Evolutionary conservation across 2,797 vertebrate genomes (phyloP).

Genomic region (Enteromius trimaculatus): DNA sequence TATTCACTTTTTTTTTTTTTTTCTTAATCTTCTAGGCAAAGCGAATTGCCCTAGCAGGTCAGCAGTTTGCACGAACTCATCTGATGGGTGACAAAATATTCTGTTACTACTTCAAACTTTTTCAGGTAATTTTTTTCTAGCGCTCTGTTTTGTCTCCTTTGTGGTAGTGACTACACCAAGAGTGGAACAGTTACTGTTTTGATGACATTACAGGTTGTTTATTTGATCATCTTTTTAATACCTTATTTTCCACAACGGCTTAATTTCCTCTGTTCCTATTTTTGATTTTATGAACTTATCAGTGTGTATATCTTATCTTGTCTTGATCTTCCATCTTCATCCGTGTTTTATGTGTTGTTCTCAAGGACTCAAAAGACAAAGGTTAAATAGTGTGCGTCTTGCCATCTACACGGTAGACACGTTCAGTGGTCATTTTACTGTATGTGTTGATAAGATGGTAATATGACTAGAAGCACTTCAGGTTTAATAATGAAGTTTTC

Average conservation of each 20-base stretch:
- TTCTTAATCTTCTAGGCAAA: conserved; percentile 78
- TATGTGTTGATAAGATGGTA: conserved; percentile 15
- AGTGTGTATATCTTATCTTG: conserved; percentile 51
- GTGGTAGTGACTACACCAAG: neutral
- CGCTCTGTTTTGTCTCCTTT: neutral
- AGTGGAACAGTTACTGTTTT: neutral
- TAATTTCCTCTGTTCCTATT: neutral
- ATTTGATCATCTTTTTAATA: neutral
- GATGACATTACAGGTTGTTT: neutral
- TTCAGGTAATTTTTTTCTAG: conserved; percentile 81
- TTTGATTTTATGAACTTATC: conserved; percentile 28
- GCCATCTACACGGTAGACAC: neutral
- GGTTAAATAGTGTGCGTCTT: conserved; percentile 14
- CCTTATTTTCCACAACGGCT: neutral
- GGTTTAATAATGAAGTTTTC: neutral
- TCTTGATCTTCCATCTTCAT: conserved; percentile 54
- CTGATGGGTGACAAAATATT: conserved; percentile 93
- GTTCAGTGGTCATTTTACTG: neutral
- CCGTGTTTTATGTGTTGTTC: conserved; percentile 42
- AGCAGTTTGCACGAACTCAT: conserved; percentile 89
- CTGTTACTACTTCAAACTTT: conserved; percentile 96
- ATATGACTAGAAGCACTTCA: conserved; percentile 20
- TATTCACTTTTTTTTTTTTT: conserved; percentile 17
- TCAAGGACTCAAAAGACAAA: conserved; percentile 50
- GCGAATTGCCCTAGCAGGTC: conserved; percentile 88